Conservation (phyloP, 2,797 vertebrate species). For the Epinephelus awoara region DNA sequence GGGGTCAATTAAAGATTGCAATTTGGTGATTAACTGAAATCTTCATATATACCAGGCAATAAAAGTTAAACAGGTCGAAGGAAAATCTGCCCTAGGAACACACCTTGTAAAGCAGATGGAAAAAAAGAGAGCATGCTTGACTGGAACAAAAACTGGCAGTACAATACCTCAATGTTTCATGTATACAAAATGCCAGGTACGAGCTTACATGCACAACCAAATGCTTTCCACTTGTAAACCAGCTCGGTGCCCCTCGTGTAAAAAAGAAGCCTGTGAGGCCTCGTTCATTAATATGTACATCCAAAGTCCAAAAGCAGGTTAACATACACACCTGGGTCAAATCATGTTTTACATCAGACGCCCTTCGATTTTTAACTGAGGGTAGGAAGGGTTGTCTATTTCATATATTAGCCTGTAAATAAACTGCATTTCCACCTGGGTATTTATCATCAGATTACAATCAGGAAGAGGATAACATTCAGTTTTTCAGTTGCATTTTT, state of each 20-base stretch:
- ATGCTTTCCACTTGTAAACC: conserved; percentile 42
- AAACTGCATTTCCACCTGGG: conserved; percentile 15
- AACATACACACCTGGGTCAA: conserved; percentile 29
- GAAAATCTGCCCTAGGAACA: conserved; percentile 12
- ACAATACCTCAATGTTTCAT: conserved; percentile 17
- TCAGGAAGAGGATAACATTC: conserved; percentile 71
- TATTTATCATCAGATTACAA: conserved; percentile 66
- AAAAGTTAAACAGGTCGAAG: conserved; percentile 15
- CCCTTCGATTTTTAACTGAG: neutral
- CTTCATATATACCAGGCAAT: neutral
- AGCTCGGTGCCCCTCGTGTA: conserved; percentile 4
- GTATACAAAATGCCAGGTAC: conserved; percentile 40
- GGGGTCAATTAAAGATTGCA: neutral
- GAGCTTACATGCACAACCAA: conserved; percentile 60
- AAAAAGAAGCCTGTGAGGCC: conserved; percentile 32
- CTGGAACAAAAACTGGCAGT: conserved; percentile 46
- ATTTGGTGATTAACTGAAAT: conserved; percentile 17
- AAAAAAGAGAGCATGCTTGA: conserved; percentile 44
- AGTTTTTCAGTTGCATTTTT: conserved; percentile 50
- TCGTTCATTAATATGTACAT: conserved; percentile 65
- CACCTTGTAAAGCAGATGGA: neutral
- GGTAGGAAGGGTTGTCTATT: neutral
- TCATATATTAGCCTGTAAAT: neutral
- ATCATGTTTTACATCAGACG: neutral
- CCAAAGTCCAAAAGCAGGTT: conserved; percentile 45